A percentile compares a stretch with the other conserved stretches of the same genome.
These are phyloP conservation scores for Rousettus madagascariensis DNA, from an alignment of 2,797 vertebrate species.

Conservation along the genomic window DNA sequence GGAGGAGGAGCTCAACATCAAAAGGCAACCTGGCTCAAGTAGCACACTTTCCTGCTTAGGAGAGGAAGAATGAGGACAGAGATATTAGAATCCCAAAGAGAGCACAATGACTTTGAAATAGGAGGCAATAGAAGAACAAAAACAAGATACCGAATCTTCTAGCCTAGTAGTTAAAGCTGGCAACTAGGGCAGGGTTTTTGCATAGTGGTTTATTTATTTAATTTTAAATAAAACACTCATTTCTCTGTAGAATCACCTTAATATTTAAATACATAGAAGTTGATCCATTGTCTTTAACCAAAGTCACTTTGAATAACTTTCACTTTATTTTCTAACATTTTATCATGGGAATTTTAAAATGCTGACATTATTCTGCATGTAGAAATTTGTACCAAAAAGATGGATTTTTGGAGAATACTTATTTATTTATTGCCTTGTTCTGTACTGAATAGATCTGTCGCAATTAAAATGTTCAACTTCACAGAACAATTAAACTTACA, in stretches of 20 bases:
- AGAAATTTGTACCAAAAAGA: not conserved
- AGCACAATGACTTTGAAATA: not conserved
- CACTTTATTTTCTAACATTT: not conserved
- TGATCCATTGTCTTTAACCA: not conserved
- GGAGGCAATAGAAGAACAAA: not conserved
- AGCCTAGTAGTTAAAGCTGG: not conserved
- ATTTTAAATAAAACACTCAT: not conserved
- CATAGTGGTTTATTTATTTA: not conserved
- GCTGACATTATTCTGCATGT: not conserved
- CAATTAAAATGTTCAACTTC: constrained; percentile 35
- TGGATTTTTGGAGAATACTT: not conserved
- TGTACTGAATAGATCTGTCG: not conserved
- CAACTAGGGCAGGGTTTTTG: not conserved
- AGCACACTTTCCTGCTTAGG: not conserved
- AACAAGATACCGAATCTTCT: not conserved
- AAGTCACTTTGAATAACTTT: constrained; percentile 7
- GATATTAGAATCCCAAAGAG: not conserved
- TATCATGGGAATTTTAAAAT: not conserved
- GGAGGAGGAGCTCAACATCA: not conserved
- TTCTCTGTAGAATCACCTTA: not conserved
- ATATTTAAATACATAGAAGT: not conserved
- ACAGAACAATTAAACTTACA: not conserved
- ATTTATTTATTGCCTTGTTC: not conserved
- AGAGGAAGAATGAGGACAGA: not conserved
- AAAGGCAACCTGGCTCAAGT: not conserved